Percentiles rank a stretch among this genome's conserved stretches.
These are phyloP conservation scores for Pachyseris speciosa DNA, from an alignment of 64 coral and sea anemone species.

Conservation along the genomic window DNA sequence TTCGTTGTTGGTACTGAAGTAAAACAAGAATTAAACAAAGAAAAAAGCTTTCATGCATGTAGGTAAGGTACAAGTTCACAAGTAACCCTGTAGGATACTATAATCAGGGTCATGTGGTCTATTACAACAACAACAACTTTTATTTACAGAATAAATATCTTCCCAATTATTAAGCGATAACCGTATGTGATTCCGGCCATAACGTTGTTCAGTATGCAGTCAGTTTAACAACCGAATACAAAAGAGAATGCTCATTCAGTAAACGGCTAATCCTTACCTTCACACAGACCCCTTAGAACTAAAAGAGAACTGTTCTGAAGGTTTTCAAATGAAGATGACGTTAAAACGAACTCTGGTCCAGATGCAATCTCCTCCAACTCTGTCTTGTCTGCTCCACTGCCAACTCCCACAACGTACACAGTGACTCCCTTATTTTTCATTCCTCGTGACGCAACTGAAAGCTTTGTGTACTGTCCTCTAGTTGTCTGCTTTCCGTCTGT, in stretches of 20 bases:
- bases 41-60: background rate
- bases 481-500: slow-evolving; percentile 39
- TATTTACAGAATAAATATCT: too few species aligned
- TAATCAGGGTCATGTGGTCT: too few species aligned
- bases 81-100: too few species aligned
- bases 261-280: background rate
- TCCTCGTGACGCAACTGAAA: slow-evolving; percentile 1
- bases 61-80: too few species aligned
- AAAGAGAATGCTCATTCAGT: background rate
- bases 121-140: too few species aligned
- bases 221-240: too few species aligned
- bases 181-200: too few species aligned
- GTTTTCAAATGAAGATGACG: slow-evolving; percentile 45
- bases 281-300: background rate
- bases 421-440: slow-evolving; percentile 33
- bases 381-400: background rate
- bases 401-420: slow-evolving; percentile 36
- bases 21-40: too few species aligned
- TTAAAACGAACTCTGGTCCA: background rate
- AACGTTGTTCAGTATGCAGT: too few species aligned
- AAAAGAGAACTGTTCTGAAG: background rate
- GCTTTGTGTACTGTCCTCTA: background rate
- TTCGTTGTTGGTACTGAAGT: too few species aligned
- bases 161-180: too few species aligned
- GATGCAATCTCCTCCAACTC: slow-evolving; percentile 29